Conservation (phyloP, 1,140 invertebrate genomes). For the Drosophila sulfurigaster region DNA sequence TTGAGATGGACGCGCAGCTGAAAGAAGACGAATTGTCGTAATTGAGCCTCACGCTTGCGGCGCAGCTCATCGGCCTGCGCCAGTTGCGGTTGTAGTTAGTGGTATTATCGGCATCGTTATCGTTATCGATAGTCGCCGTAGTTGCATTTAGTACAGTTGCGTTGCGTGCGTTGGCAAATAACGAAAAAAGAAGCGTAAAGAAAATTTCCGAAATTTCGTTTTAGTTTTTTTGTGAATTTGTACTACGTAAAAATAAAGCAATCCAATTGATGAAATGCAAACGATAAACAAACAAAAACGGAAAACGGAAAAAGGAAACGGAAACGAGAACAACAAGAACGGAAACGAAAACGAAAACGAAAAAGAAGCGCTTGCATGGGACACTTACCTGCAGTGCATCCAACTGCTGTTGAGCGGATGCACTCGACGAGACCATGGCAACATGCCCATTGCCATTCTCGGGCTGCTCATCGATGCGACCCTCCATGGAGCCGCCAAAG, state of each 20-base stretch:
- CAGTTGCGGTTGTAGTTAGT: slow-evolving; percentile 52
- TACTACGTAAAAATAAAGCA: slow-evolving; percentile 6
- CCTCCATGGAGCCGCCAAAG: slow-evolving; percentile 85
- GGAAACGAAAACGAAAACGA: neutral
- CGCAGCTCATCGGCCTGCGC: slow-evolving; percentile 87
- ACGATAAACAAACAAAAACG: slow-evolving; percentile 3
- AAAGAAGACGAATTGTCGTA: slow-evolving; percentile 95
- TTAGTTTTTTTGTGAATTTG: slow-evolving; percentile 1
- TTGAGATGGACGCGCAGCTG: slow-evolving; percentile 94
- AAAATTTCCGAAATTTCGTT: slow-evolving; percentile 31
- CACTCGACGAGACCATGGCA: neutral
- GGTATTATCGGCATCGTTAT: slow-evolving; percentile 38
- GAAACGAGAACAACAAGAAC: slow-evolving; percentile 22
- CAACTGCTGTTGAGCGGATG: slow-evolving; percentile 39
- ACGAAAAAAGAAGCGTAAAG: slow-evolving; percentile 40
- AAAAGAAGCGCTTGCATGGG: slow-evolving; percentile 14
- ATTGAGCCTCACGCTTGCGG: slow-evolving; percentile 88
- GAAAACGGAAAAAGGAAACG: slow-evolving; percentile 12
- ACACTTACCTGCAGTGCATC: slow-evolving; percentile 68
- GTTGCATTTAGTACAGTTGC: slow-evolving; percentile 16
- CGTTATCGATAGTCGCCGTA: slow-evolving; percentile 31
- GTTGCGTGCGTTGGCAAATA: slow-evolving; percentile 31
- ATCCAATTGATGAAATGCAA: slow-evolving; percentile 34
- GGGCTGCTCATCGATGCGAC: slow-evolving; percentile 81
- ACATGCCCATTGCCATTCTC: slow-evolving; percentile 60